Evolutionary conservation across 1,140 invertebrate genomes (phyloP), one percentile per base, ranked within the genome.

Genomic region (Cotesia glomerata): DNA sequence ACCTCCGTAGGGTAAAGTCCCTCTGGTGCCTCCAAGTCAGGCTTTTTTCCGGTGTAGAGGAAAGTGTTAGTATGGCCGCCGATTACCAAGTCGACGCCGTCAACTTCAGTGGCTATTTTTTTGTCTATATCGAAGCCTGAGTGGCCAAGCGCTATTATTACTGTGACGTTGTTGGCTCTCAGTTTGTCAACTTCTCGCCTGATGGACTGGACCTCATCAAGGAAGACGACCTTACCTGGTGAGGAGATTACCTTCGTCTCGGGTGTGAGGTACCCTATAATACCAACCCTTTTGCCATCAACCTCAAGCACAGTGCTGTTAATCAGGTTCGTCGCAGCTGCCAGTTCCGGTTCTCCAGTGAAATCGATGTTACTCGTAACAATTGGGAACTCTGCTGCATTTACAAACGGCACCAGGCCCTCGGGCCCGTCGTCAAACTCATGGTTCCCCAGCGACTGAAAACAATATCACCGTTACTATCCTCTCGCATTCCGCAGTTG

Each of bases 1-100:
- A 97, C 89, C 39, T 93, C 81, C 0, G 90, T 92, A 0, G 96
- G 96, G 87, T 97, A 98, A 0, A 89, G 83, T 2, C 91, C 95
- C 70, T 91, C 89, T 0, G 91, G 89, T 34, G 85, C 80, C 77
- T 97, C 95, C 0, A 81, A 78, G 76, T 93, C 91, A 0, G 94
- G 94, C 64, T 87, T 82, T 3, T 79, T 80, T 73, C 89, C 93
- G 72, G 89, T 92, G 86, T 93, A 97, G 0, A 97, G 87, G 81
- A 97, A 97, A 0, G 96, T 96, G 80, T 98, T 95, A 0, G 94
- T 95, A 79, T 94, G 91, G 63, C 92, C 96, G 5, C 96, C 97
- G 62, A 98, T 92, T 0, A 98, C 94, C 3, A 97, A 81, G 85
- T 98, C 96, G 4, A 98, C 90, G 5, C 92, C 91, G 14, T 92